phyloP scores from a whole-genome alignment of 2,113 vertebrate genomes.

The Bos indicus region DNA sequence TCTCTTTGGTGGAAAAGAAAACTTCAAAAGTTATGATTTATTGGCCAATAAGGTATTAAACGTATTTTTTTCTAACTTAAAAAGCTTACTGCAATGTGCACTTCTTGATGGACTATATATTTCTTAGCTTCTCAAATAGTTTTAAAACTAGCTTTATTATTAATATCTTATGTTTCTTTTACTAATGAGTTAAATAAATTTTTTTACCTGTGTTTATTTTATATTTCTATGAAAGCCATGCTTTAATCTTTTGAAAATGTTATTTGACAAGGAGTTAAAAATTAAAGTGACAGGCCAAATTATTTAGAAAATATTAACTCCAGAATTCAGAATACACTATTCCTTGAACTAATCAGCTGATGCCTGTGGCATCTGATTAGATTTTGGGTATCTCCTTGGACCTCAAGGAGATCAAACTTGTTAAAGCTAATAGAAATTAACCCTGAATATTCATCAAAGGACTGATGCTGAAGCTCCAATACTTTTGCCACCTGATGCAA shows the following conservation, averaged over 20 bases:
- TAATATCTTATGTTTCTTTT: background rate
- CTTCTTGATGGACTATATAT: background rate
- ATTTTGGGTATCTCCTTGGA: background rate
- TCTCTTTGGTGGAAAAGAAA: background rate
- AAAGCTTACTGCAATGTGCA: background rate
- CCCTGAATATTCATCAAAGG: background rate
- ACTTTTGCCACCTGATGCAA: background rate
- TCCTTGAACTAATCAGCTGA: background rate
- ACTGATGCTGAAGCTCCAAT: background rate
- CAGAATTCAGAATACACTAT: background rate
- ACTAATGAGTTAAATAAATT: background rate
- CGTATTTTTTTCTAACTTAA: background rate
- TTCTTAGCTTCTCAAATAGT: background rate
- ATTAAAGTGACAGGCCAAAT: background rate
- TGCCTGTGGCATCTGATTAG: background rate
- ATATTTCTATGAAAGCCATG: background rate
- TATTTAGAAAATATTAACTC: background rate
- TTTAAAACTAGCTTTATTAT: background rate
- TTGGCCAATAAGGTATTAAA: background rate
- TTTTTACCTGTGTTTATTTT: background rate
- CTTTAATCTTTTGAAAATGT: slow-evolving; percentile 23
- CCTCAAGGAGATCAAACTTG: background rate
- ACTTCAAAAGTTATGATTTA: background rate
- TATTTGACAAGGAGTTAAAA: background rate
- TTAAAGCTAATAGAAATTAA: background rate